These are phyloP conservation scores for Pristis pectinata DNA, from an alignment of 2,797 vertebrate genomes.

Conservation along the genomic window DNA sequence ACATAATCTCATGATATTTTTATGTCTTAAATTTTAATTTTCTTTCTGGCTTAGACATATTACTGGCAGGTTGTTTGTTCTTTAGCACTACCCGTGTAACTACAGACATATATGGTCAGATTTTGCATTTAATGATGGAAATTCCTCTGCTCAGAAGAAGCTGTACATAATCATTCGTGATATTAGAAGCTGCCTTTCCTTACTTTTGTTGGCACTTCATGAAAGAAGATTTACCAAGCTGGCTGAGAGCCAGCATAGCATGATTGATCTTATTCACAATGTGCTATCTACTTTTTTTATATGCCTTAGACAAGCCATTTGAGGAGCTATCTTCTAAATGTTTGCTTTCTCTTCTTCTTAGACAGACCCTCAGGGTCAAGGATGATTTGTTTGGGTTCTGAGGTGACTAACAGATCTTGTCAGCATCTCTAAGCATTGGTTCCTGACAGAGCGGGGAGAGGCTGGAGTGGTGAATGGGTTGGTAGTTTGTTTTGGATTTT, in stretches of 20 bases:
- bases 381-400: too few species aligned
- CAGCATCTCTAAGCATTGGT: too few species aligned
- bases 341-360: too few species aligned
- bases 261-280: background rate
- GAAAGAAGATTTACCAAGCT: background rate
- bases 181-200: background rate
- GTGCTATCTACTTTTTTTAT: background rate
- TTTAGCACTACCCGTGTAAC: background rate
- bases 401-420: too few species aligned
- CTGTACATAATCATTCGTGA: too few species aligned
- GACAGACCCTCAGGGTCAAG: too few species aligned
- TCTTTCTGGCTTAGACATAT: background rate
- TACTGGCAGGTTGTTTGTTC: background rate
- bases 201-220: background rate
- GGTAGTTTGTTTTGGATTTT: too few species aligned
- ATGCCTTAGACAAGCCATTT: background rate
- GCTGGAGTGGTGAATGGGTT: too few species aligned
- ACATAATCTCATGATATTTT: background rate
- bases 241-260: background rate
- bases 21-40: background rate
- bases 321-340: background rate
- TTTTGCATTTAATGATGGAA: background rate
- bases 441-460: too few species aligned
- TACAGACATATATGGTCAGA: background rate
- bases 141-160: background rate